phyloP scores from a whole-genome alignment of 2,797 vertebrate genomes.

The Luscinia megarhynchos region DNA sequence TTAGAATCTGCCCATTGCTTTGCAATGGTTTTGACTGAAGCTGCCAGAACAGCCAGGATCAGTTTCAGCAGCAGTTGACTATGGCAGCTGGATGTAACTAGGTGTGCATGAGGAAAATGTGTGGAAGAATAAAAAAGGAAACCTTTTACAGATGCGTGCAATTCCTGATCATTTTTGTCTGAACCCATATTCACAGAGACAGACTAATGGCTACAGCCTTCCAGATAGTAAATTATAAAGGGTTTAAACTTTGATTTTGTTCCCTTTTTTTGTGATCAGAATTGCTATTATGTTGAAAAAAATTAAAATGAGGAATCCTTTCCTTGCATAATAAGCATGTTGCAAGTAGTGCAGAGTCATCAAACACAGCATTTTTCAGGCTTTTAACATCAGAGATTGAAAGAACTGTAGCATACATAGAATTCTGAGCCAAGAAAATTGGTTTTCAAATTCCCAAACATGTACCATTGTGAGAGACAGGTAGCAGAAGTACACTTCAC shows the following conservation, averaged over 20 bases:
- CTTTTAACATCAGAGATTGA: background rate
- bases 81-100: background rate
- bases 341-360: background rate
- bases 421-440: conserved; percentile 16
- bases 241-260: background rate
- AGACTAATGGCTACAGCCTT: background rate
- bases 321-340: background rate
- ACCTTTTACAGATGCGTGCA: background rate
- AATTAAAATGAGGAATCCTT: background rate
- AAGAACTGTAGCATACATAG: background rate
- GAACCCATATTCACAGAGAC: background rate
- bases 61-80: background rate
- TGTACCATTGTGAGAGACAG: background rate
- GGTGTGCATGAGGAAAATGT: background rate
- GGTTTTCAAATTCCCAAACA: conserved; percentile 18
- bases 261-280: background rate
- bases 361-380: conserved; percentile 4
- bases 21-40: background rate
- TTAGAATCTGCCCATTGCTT: background rate
- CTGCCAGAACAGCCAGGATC: background rate
- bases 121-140: background rate
- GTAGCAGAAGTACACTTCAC: background rate
- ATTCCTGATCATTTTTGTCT: background rate
- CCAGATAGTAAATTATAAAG: background rate
- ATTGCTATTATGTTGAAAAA: background rate